phyloP scores from a whole-genome alignment of 2,113 vertebrate species.

The Cyprinodon variegatus region DNA sequence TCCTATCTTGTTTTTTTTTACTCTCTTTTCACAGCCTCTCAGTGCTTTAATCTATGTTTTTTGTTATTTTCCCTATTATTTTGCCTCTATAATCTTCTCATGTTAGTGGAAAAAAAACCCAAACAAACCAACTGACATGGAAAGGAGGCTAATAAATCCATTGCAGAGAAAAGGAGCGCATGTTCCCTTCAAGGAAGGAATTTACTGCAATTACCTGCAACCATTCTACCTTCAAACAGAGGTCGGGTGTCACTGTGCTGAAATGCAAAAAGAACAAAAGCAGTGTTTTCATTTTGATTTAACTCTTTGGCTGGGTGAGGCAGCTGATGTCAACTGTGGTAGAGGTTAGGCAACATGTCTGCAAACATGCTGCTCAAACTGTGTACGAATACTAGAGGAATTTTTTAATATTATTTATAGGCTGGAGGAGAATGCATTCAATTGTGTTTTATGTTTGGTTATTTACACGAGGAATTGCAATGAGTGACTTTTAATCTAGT shows the following conservation, averaged over 20 bases:
- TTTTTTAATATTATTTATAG: slow-evolving; percentile 64
- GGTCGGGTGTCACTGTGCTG: slow-evolving; percentile 92
- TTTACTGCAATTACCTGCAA: slow-evolving; percentile 77
- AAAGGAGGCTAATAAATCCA: slow-evolving; percentile 47
- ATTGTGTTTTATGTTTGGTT: slow-evolving; percentile 44
- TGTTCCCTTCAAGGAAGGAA: slow-evolving; percentile 26
- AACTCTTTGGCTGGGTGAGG: slow-evolving; percentile 41
- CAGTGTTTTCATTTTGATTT: slow-evolving; percentile 35
- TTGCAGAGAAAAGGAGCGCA: slow-evolving; percentile 38
- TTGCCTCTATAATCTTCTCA: slow-evolving; percentile 28
- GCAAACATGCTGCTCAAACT: slow-evolving; percentile 48
- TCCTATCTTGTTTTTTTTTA: slow-evolving; percentile 17
- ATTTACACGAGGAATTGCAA: slow-evolving; percentile 28
- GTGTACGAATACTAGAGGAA: slow-evolving; percentile 50
- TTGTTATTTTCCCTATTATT: slow-evolving; percentile 11
- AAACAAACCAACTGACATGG: slow-evolving; percentile 14
- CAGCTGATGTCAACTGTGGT: slow-evolving; percentile 34
- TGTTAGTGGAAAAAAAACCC: slow-evolving; percentile 21
- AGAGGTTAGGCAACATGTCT: slow-evolving; percentile 35
- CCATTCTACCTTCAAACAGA: slow-evolving; percentile 88
- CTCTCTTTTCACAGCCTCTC: slow-evolving; percentile 52
- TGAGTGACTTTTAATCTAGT: slow-evolving; percentile 56
- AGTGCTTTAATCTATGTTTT: slow-evolving; percentile 34
- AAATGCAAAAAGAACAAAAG: slow-evolving; percentile 61
- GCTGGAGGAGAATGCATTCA: slow-evolving; percentile 63